Conservation (phyloP, 2,797 vertebrate genomes). For the Tinamus major region DNA sequence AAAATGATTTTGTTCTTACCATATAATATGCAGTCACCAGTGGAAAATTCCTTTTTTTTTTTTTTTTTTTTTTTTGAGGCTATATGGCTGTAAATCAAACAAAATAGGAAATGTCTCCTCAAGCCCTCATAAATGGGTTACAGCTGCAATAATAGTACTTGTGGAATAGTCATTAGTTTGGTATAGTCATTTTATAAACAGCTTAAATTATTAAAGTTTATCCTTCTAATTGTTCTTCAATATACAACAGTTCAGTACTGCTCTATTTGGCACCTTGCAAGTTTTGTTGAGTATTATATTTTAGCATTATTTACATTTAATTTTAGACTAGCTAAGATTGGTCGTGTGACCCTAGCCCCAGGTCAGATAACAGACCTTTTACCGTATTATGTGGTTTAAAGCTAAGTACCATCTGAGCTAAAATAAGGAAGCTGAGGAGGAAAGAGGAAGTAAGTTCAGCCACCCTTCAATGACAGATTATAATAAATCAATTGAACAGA, state of each 20-base stretch:
- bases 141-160: conserved; percentile 54
- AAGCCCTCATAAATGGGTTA: conserved; percentile 26
- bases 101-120: conserved; percentile 65
- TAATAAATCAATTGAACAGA: conserved; percentile 59
- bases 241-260: conserved; percentile 28
- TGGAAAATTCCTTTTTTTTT: conserved; percentile 61
- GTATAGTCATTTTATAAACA: conserved; percentile 27
- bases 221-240: not conserved
- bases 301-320: conserved; percentile 57
- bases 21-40: conserved; percentile 4
- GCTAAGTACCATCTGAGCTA: conserved; percentile 52
- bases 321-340: conserved; percentile 56
- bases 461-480: conserved; percentile 6
- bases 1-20: conserved; percentile 24
- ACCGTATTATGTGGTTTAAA: conserved; percentile 57
- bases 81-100: conserved; percentile 62
- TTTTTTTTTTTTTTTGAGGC: conserved; percentile 6
- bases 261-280: conserved; percentile 38
- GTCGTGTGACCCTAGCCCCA: conserved; percentile 42
- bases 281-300: conserved; percentile 34
- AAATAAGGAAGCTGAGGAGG: conserved; percentile 72
- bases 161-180: conserved; percentile 40
- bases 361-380: conserved; percentile 70
- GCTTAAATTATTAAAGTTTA: conserved; percentile 28
- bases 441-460: conserved; percentile 70